These are phyloP conservation scores for Ganaspis brasiliensis DNA, from an alignment of 2,888 invertebrate genomes.

Conservation along the genomic window DNA sequence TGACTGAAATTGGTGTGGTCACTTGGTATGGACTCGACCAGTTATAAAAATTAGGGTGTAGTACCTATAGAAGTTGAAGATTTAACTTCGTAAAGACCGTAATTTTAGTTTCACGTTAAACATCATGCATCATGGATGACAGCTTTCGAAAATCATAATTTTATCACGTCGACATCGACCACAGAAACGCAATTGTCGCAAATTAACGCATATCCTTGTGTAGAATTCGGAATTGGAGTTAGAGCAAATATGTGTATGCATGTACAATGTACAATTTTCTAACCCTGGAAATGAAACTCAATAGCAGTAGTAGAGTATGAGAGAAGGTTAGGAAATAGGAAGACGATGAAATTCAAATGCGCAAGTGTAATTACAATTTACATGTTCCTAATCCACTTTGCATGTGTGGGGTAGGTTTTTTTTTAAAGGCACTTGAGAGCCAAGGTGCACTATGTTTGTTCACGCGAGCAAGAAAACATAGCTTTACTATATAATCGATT, in stretches of 20 bases:
- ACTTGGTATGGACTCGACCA: no score
- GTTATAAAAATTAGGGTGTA: no score
- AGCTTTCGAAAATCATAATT: constrained; percentile 17
- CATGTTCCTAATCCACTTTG: constrained; percentile 53
- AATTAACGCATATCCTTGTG: constrained; percentile 34
- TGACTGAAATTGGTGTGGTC: no score
- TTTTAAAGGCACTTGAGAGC: neutral
- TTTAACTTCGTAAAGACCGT: no score
- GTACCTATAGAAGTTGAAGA: no score
- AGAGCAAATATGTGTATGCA: neutral
- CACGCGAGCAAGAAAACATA: constrained; percentile 15
- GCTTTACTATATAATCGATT: constrained; percentile 4
- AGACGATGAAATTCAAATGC: constrained; percentile 33
- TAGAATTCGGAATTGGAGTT: neutral
- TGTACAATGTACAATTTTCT: no score
- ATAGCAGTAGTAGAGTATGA: neutral
- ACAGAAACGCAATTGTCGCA: constrained; percentile 28
- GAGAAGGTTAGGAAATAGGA: constrained; percentile 26
- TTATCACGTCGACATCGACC: constrained; percentile 10
- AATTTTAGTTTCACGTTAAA: neutral
- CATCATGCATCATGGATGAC: neutral
- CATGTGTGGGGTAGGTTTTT: constrained; percentile 45
- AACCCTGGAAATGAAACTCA: neutral
- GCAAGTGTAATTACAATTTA: constrained; percentile 49
- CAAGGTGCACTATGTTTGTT: neutral